Evolutionary conservation across 2,797 vertebrate genomes (phyloP).

Genomic region (Manis crassicaudata): DNA sequence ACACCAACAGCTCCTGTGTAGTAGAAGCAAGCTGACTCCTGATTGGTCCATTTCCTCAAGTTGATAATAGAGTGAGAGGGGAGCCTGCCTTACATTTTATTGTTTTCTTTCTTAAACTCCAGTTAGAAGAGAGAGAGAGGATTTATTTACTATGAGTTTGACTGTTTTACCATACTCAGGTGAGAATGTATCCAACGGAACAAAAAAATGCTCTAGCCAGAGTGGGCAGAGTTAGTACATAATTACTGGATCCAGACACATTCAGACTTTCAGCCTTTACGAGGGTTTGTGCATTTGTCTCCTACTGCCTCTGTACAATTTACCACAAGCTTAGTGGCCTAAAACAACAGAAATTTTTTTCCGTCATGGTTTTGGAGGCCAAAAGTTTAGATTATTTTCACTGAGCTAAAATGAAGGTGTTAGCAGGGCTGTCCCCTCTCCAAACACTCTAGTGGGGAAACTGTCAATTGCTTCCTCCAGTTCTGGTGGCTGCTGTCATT

Average conservation of each 20-base stretch:
- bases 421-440: too few species aligned
- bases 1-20: not conserved
- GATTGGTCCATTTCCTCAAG: not conserved
- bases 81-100: not conserved
- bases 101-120: not conserved
- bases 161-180: not conserved
- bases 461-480: too few species aligned
- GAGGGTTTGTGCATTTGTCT: too few species aligned
- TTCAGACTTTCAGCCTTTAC: not conserved
- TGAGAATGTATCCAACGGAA: not conserved
- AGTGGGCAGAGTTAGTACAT: not conserved
- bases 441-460: too few species aligned
- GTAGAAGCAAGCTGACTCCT: not conserved
- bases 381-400: too few species aligned
- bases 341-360: too few species aligned
- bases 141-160: not conserved
- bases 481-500: too few species aligned
- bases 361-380: too few species aligned
- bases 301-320: too few species aligned
- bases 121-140: not conserved
- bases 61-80: not conserved
- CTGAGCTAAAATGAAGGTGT: too few species aligned
- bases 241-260: not conserved
- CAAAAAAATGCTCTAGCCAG: not conserved
- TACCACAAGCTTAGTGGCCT: not conserved